phyloP scores from a whole-genome alignment of 2,113 vertebrate species.

The Percina caprodes region DNA sequence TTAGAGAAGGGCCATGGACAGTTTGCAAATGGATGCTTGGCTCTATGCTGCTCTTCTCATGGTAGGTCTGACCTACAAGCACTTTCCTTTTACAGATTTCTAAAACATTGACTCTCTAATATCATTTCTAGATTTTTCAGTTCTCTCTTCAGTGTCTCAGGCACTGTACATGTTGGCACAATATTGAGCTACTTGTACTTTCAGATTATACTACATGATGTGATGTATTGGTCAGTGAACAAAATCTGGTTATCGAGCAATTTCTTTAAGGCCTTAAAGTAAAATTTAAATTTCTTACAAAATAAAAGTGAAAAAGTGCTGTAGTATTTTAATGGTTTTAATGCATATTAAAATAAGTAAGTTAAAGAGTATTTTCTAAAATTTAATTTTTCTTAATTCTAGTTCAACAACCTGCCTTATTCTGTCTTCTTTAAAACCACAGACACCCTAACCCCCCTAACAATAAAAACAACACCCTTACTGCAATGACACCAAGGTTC shows the following conservation, averaged over 20 bases:
- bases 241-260: neutral
- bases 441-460: neutral
- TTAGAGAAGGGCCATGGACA: neutral
- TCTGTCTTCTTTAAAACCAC: neutral
- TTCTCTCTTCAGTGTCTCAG: neutral
- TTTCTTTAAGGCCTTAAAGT: neutral
- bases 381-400: neutral
- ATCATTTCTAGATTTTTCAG: neutral
- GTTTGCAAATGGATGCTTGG: slow-evolving; percentile 8
- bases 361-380: neutral
- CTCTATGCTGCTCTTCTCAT: slow-evolving; percentile 38
- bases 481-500: neutral
- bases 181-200: neutral
- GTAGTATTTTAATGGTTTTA: neutral
- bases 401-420: neutral
- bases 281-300: neutral
- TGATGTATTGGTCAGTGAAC: neutral
- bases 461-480: neutral
- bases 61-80: slow-evolving; percentile 52
- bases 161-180: neutral
- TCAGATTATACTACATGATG: neutral
- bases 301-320: neutral
- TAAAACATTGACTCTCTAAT: neutral
- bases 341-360: too few species aligned
- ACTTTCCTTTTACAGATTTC: neutral